Percentiles rank a stretch among this genome's conserved stretches.
Conservation (phyloP, 1,140 invertebrate genomes). For the Drosophila kanapiae region DNA sequence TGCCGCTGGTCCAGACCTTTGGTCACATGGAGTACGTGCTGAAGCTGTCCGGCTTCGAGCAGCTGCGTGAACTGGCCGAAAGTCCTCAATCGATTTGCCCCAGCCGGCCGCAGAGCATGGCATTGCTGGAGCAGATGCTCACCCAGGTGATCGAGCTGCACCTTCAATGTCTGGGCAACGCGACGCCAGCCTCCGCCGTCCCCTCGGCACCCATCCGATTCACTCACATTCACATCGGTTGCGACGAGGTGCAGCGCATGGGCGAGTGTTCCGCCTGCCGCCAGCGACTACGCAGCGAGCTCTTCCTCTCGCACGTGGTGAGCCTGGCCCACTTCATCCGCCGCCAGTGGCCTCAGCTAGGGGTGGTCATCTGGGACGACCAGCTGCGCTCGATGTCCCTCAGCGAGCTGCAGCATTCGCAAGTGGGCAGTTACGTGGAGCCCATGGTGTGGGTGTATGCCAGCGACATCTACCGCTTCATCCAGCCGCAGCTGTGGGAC, state of each 20-base stretch:
- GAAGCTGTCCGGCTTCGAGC: conserved; percentile 91
- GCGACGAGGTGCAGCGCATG: conserved; percentile 94
- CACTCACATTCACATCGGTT: conserved; percentile 92
- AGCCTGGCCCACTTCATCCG: conserved; percentile 88
- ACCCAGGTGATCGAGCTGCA: conserved; percentile 90
- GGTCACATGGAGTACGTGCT: conserved; percentile 97
- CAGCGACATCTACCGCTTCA: conserved; percentile 87
- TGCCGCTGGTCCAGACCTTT: conserved; percentile 98
- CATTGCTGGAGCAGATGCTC: conserved; percentile 92
- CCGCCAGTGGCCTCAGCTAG: conserved; percentile 88
- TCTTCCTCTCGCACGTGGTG: conserved; percentile 91
- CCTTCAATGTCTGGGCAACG: conserved; percentile 44
- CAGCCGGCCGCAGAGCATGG: conserved; percentile 89
- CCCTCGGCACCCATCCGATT: conserved; percentile 86
- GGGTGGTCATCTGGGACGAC: conserved; percentile 97
- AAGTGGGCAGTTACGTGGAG: conserved; percentile 91
- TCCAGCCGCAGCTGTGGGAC: conserved; percentile 88
- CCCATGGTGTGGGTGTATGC: conserved; percentile 95
- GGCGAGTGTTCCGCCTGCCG: conserved; percentile 92
- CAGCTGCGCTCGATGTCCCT: conserved; percentile 93
- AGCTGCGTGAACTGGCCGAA: conserved; percentile 91
- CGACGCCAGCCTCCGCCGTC: conserved; percentile 62
- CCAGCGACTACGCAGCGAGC: conserved; percentile 86
- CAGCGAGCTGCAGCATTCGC: conserved; percentile 88
- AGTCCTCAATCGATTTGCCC: conserved; percentile 95